Percentiles rank a stretch among this genome's conserved stretches.
Conservation (phyloP, 2,888 invertebrate species). For the Hypselothyrea guttata region DNA sequence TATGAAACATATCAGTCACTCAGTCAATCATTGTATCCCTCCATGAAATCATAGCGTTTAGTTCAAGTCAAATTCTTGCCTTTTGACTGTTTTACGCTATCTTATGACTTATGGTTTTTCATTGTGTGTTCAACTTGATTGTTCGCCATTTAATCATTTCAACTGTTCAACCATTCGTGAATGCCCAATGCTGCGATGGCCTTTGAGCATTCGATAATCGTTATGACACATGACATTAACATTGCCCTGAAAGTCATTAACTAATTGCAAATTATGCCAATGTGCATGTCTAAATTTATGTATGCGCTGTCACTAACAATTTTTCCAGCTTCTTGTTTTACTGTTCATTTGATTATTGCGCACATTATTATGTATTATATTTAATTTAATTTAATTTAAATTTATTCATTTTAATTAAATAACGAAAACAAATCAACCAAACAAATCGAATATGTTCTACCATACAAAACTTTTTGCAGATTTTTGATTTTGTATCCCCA, state of each 20-base stretch:
- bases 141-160: no score
- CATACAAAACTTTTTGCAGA: slow-evolving; percentile 78
- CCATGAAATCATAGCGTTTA: neutral
- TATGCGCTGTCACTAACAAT: neutral
- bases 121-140: no score
- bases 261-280: slow-evolving; percentile 18
- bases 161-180: no score
- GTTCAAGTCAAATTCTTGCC: no score
- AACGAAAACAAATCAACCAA: slow-evolving; percentile 25
- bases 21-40: slow-evolving; percentile 25
- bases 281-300: slow-evolving; percentile 38
- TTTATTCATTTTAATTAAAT: slow-evolving; percentile 27
- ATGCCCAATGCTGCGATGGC: no score
- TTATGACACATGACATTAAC: slow-evolving; percentile 25
- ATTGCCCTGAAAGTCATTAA: slow-evolving; percentile 7
- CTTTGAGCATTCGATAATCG: slow-evolving; percentile 4
- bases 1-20: slow-evolving; percentile 20
- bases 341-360: slow-evolving; percentile 36
- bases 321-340: slow-evolving; percentile 6
- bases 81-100: slow-evolving; percentile 2
- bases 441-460: slow-evolving; percentile 67
- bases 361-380: slow-evolving; percentile 67
- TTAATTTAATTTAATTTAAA: slow-evolving; percentile 41
- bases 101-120: slow-evolving; percentile 1
- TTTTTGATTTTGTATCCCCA: slow-evolving; percentile 81